A percentile compares a stretch with the other conserved stretches of the same genome.
phyloP scores from a whole-genome alignment of 2,797 vertebrate genomes.

The Pteronotus mesoamericanus region DNA sequence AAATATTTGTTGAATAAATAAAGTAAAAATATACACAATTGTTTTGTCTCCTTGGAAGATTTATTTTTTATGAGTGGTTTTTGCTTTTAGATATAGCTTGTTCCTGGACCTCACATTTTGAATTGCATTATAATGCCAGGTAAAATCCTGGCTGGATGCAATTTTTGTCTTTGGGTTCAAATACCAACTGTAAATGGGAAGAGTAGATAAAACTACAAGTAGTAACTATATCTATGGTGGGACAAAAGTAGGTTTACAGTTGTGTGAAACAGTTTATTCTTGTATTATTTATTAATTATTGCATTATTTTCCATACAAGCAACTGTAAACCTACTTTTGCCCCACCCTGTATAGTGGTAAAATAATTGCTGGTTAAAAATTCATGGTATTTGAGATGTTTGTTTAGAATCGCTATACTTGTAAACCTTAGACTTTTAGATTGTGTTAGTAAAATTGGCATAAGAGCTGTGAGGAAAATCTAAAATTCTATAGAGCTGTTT shows the following conservation, averaged over 20 bases:
- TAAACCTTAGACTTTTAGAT: neutral
- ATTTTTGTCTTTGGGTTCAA: neutral
- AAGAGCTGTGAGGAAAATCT: neutral
- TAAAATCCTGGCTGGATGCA: neutral
- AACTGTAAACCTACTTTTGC: neutral
- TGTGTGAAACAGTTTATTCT: neutral
- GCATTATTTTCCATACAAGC: neutral
- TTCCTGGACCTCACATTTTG: neutral
- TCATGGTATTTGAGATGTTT: constrained; percentile 29
- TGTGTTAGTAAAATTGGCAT: neutral
- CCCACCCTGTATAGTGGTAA: neutral
- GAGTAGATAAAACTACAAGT: neutral
- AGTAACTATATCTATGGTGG: neutral
- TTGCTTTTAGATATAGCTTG: neutral
- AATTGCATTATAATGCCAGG: constrained; percentile 1
- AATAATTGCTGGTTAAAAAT: constrained; percentile 31
- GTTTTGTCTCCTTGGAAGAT: neutral
- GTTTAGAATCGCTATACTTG: neutral
- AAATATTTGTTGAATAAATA: neutral
- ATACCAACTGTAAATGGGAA: neutral
- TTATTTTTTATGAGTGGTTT: neutral
- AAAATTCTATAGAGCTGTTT: neutral
- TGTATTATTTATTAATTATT: neutral
- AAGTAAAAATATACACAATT: neutral
- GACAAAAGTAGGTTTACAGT: neutral